These are phyloP conservation scores for Phaethon lepturus DNA, from an alignment of 2,113 vertebrate species.

Conservation along the genomic window DNA sequence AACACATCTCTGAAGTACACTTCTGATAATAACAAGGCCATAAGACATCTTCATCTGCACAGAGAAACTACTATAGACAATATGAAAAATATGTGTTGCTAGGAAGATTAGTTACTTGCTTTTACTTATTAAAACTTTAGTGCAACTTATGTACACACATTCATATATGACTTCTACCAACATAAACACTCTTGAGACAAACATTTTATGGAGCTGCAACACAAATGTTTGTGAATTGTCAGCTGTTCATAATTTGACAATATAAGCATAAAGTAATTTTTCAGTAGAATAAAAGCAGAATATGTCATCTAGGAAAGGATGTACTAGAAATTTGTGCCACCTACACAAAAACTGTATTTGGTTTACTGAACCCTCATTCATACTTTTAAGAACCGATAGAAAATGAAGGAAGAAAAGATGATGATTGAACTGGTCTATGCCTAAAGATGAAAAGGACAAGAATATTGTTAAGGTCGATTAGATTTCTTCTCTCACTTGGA, in stretches of 20 bases:
- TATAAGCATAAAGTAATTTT: not conserved
- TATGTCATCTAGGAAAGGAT: not conserved
- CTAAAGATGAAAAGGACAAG: not conserved
- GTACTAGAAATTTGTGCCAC: not conserved
- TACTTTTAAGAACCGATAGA: not conserved
- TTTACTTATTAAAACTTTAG: not conserved
- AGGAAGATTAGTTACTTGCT: not conserved
- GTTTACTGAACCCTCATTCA: not conserved
- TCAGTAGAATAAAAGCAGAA: not conserved
- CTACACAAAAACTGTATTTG: not conserved
- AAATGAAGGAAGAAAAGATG: not conserved
- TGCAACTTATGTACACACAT: not conserved
- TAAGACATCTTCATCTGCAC: not conserved
- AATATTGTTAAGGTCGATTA: not conserved
- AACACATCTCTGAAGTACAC: not conserved
- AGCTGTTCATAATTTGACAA: not conserved
- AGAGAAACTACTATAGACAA: not conserved
- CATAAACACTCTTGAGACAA: not conserved
- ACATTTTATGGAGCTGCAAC: not conserved
- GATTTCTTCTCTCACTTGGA: not conserved
- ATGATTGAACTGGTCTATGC: not conserved
- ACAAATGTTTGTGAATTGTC: not conserved
- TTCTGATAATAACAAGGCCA: not conserved
- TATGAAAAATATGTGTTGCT: not conserved
- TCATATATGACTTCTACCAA: not conserved